Base-by-base conservation (phyloP, 2,888 invertebrate genomes). In the Campoplex nolae region DNA sequence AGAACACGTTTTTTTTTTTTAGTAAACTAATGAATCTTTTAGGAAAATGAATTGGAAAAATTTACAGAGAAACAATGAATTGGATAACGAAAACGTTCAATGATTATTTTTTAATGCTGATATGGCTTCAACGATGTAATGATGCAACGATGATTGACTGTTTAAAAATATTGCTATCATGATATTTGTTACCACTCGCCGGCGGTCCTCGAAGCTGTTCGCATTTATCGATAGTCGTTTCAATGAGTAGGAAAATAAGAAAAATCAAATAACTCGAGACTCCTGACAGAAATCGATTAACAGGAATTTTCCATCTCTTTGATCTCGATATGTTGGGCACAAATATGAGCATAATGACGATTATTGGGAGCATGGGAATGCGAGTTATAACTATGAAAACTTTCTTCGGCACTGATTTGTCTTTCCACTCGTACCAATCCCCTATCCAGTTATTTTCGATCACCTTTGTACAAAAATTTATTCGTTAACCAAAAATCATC, bases 251-350 rank as follows among this genome's bases (percentile, higher is more conserved):
- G 86, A 97, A 93, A 2, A 95, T 91, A 74, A 97, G 95, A 94
- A 97, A 97, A 86, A 97, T 94, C 80, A 96, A 92, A 92, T 97
- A 97, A 18, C 96, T 96, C 23, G 97, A 95, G 8, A 96, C 95
- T 91, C 96, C 96, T 77, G 96, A 97, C 90, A 97, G 96, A 95
- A 97, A 96, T 94, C 97, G 96, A 93, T 97, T 97, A 88, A 97
- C 95, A 45, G 97, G 97, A 90, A 96, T 95, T 89, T 95, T 95
- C 95, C 95, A 96, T 91, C 95, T 95, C 85, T 94, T 95, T 28
- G 96, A 95, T 78, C 95, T 92, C 16, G 93, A 89, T 89, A 95
- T 95, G 51, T 94, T 93, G 0, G 95, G 95, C 54, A 93, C 89
- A n/a, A 95, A 84, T 18, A 95, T 82, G 35, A 95, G 92, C 94